These are phyloP conservation scores for Eupelmus urozonus DNA, from an alignment of 2,888 invertebrate genomes.

Conservation along the genomic window DNA sequence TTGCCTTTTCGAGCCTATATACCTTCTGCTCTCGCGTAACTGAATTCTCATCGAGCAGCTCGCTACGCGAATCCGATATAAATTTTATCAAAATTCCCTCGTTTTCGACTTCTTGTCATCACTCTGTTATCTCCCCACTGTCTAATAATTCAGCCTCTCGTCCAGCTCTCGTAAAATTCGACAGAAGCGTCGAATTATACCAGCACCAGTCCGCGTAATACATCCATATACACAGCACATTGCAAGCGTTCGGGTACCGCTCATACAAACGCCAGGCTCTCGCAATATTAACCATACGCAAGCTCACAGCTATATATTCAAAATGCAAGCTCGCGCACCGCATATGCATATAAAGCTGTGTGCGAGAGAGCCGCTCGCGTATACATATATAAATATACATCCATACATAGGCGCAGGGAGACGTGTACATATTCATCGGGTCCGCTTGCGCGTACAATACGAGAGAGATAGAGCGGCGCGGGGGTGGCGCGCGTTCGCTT, in stretches of 20 bases:
- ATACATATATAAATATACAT: not conserved
- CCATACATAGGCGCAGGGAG: not conserved
- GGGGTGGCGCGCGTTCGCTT: constrained; percentile 68
- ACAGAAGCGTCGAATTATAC: constrained; percentile 61
- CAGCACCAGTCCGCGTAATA: constrained; percentile 40
- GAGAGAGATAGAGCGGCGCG: not conserved
- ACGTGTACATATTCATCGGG: not conserved
- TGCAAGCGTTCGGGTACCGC: too few species aligned
- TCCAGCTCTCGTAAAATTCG: constrained; percentile 60
- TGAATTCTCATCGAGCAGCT: too few species aligned
- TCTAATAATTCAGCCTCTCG: not conserved
- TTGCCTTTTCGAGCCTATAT: too few species aligned
- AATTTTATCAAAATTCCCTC: too few species aligned
- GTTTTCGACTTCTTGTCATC: not conserved
- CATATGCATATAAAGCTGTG: too few species aligned
- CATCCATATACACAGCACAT: not conserved
- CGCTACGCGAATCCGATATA: too few species aligned
- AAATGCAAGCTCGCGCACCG: not conserved
- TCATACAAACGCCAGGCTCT: too few species aligned
- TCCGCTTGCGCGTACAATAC: not conserved
- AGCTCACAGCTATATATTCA: not conserved
- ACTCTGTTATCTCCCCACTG: not conserved
- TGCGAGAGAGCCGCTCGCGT: not conserved
- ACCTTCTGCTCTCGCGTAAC: too few species aligned
- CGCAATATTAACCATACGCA: constrained; percentile 24